phyloP scores from a whole-genome alignment of 2,888 invertebrate genomes.

The Zelleria hepariella region DNA sequence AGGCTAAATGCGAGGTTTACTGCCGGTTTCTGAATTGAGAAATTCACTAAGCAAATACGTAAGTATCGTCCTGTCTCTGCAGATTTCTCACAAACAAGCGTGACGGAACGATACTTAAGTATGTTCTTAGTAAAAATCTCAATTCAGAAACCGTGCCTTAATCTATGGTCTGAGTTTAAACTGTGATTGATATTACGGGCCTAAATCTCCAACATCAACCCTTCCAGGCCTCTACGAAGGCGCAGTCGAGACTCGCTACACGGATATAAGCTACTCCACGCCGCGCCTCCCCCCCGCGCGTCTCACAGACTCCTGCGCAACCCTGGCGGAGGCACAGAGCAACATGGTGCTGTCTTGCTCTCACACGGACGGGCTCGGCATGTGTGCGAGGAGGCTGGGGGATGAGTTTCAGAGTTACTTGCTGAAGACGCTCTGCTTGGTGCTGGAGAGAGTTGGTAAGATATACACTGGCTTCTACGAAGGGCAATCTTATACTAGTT shows the following conservation, averaged over 20 bases:
- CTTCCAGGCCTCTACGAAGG: conserved; percentile 53
- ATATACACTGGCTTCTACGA: conserved; percentile 4
- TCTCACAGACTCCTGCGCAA: conserved; percentile 24
- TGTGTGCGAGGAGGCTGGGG: conserved; percentile 69
- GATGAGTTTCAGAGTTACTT: conserved; percentile 72
- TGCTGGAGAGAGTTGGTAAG: conserved; percentile 80
- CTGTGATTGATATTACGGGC: no score
- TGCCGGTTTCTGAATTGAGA: no score
- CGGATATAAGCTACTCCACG: conserved; percentile 42
- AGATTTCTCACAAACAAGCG: no score
- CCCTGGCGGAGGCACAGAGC: conserved; percentile 63
- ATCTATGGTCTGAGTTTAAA: no score
- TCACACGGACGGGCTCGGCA: conserved; percentile 78
- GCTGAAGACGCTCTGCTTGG: conserved; percentile 75
- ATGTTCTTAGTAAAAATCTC: no score
- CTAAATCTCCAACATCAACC: background rate
- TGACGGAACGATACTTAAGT: no score
- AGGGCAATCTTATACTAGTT: no score
- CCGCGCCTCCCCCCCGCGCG: conserved; percentile 16
- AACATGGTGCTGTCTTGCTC: conserved; percentile 79
- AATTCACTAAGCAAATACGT: no score
- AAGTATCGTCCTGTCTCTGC: no score
- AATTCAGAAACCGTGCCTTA: no score
- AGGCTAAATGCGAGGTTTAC: no score
- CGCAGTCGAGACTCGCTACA: conserved; percentile 48